phyloP scores from a whole-genome alignment of 2,888 invertebrate genomes.

The Bugulina stolonifera region DNA sequence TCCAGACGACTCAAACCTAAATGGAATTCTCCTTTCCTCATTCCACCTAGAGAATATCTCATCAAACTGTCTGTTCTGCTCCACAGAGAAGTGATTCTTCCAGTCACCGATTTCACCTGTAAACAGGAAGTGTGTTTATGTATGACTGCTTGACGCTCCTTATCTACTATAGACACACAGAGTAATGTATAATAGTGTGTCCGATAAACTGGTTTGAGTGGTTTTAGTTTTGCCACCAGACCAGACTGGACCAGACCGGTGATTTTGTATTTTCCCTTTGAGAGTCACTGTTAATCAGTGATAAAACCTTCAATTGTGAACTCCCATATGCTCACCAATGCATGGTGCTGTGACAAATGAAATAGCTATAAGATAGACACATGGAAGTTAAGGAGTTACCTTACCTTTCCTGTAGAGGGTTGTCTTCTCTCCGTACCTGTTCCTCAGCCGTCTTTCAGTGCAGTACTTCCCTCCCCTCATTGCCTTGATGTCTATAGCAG shows the following conservation, averaged over 20 bases:
- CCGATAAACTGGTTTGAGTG: no score
- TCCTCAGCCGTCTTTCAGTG: not conserved
- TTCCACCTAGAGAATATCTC: conserved; percentile 5
- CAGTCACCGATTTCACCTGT: conserved; percentile 24
- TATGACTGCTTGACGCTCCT: no score
- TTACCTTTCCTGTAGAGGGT: conserved; percentile 13
- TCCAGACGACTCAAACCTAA: conserved; percentile 11
- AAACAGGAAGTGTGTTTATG: not conserved
- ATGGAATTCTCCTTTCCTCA: conserved; percentile 7
- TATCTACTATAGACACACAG: no score
- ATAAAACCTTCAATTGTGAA: no score
- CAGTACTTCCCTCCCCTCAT: conserved; percentile 4
- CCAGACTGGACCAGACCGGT: no score
- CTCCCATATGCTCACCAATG: no score
- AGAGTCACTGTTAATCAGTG: no score
- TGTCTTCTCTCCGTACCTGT: not conserved
- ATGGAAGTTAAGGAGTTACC: not conserved
- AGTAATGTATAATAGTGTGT: no score
- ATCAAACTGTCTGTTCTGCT: conserved; percentile 16
- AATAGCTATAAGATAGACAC: no score
- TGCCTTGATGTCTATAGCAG: conserved; percentile 9
- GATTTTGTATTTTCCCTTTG: no score
- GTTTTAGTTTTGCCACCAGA: no score
- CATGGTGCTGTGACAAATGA: no score
- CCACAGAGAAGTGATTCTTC: conserved; percentile 14